Base-by-base conservation (phyloP, 2,113 vertebrate species). In the Chrysemys picta region DNA sequence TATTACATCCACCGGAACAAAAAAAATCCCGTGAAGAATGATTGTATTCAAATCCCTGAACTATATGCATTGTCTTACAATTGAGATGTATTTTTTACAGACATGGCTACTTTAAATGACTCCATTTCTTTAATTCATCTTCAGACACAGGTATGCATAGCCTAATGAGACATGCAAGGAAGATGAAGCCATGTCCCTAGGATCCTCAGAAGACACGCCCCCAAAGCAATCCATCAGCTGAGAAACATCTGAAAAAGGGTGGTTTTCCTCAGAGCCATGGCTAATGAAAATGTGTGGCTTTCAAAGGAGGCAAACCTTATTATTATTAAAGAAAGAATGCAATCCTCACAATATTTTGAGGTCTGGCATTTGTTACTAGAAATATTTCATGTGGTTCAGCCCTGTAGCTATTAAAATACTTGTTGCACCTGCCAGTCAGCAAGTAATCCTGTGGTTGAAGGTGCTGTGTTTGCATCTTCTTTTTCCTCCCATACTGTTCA, bases 261-360 rank as follows among this genome's bases (percentile, higher is more conserved):
- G 80, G 56, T 84, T 89, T 96, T 96, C 81, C 85, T 94, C 96
- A 93, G 96, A 98, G 97, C 96, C 96, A 93, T 92, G 94, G 86
- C 92, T 96, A 94, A 98, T 94, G 97, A 97, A 96, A 98, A 90
- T 92, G 89, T 91, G 91, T 82, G 94, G 92, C 90, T 97, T 96
- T 96, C 96, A 97, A 76, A 42, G 31, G 59, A 95, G 95, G 89
- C 97, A 95, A 88, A 97, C 91, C 81, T 79, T 92, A 82, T 94
- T 97, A 90, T 97, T 98, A 95, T 94, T 97, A 95, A 81, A 95
- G 93, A 95, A 98, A 96, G 75, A 97, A 93, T 90, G 81, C 75
- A 93, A 35, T 94, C 94, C 91, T 90, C 93, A 96, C 96, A 97
- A 91, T 21, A 1, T 87, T 91, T 95, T 94, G 91, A 91, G 87